Conservation (phyloP, 2,797 vertebrate genomes). For the Melanotaenia parkinsoni region DNA sequence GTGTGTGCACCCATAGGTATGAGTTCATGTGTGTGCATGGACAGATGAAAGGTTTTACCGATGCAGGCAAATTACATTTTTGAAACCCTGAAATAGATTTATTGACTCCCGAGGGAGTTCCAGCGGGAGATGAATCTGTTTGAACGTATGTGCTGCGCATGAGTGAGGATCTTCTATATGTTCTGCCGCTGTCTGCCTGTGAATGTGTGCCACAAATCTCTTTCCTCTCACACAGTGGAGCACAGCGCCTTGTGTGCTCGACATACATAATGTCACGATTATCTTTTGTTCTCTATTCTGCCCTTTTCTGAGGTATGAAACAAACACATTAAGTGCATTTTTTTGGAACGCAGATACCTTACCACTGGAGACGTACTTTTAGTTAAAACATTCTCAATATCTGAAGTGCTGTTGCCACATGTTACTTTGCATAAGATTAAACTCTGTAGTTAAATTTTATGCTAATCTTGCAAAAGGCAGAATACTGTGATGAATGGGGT, state of each 20-base stretch:
- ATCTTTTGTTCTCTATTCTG: slow-evolving; percentile 21
- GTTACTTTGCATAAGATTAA: background rate
- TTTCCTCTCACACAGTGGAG: slow-evolving; percentile 13
- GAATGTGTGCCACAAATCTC: slow-evolving; percentile 17
- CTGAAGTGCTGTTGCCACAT: slow-evolving; percentile 1
- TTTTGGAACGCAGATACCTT: background rate
- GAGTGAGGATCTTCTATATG: slow-evolving; percentile 21
- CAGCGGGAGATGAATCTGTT: slow-evolving; percentile 25
- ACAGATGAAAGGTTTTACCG: slow-evolving; percentile 65
- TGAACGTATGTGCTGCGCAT: slow-evolving; percentile 29
- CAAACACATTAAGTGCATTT: slow-evolving; percentile 3
- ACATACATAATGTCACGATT: slow-evolving; percentile 27
- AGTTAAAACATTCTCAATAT: background rate
- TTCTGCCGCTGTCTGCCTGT: slow-evolving; percentile 24
- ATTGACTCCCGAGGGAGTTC: slow-evolving; percentile 30
- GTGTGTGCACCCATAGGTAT: slow-evolving; percentile 18
- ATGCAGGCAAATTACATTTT: slow-evolving; percentile 57
- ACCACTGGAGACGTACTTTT: background rate
- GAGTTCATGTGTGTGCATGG: slow-evolving; percentile 20
- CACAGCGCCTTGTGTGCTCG: background rate
- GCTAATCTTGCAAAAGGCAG: background rate
- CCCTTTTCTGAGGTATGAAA: slow-evolving; percentile 5
- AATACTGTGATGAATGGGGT: background rate
- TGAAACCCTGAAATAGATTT: slow-evolving; percentile 50
- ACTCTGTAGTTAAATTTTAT: background rate